Evolutionary conservation across 2,888 invertebrate species (phyloP), one percentile per base, ranked within the genome.

Genomic region (Drosophila dives): DNA sequence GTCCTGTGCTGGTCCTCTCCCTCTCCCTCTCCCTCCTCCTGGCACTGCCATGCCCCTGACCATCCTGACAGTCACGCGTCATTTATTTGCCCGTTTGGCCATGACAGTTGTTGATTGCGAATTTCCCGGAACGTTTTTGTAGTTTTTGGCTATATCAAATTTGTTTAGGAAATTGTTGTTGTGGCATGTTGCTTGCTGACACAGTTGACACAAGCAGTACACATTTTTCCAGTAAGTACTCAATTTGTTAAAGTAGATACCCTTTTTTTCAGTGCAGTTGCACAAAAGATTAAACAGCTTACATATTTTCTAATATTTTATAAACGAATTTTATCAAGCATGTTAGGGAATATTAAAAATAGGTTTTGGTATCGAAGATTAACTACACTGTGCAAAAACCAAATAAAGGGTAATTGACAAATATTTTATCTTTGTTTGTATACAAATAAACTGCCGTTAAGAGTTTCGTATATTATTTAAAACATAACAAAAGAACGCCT

Each of bases 81-180:
- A 90, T 87, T 87, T 89, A 82, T 89, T 79, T 79, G 84, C 72
- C 74, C 51, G 78, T 64, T 86, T 84, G 80, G 48, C 75, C 70
- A 34, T 87, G 90, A 90, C 89, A 90, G 79, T 87, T 89, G 75
- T 72, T 77, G 87, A 79, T 84, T 73, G 82, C 78, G 49, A 61
- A 72, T 81, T 70, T 72, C 64, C 51, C 54, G 77, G 59, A 29
- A 61, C 49, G 54, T 69, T 65, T 64, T 55, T 64, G 34, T 60
- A 58, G 45, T 55, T 64, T 55, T 40, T 45, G n/a, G 48, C 42
- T 29, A 51, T 58, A 59, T 64, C 64, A 45, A 69, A 64, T 54
- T 51, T 55, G 56, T 49, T 51, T 33, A 40, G 75, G 56, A 75
- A 58, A 64, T 53, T 64, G 34, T 50, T 20, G 45, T 40, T 40